Percentiles rank a stretch among this genome's conserved stretches.
These are phyloP conservation scores for Ctenochaetus hawaiiensis DNA, from an alignment of 2,797 vertebrate species.

Conservation along the genomic window DNA sequence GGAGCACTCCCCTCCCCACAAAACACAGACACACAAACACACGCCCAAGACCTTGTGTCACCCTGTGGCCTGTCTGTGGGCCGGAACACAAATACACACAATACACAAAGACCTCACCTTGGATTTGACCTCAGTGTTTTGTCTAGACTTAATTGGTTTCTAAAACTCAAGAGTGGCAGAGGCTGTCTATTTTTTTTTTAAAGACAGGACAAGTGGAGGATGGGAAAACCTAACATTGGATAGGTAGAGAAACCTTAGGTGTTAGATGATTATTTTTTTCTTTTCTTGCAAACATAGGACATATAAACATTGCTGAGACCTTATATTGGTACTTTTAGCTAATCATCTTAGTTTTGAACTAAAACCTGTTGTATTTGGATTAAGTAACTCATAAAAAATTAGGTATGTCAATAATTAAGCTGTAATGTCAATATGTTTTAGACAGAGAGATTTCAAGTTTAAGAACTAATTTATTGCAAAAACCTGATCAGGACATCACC, in stretches of 20 bases:
- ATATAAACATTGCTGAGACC: background rate
- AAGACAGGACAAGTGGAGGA: background rate
- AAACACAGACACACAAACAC: background rate
- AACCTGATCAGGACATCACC: too few relatives aligned
- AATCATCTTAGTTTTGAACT: background rate
- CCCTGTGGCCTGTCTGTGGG: slow-evolving; percentile 49
- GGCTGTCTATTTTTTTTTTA: slow-evolving; percentile 1
- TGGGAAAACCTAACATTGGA: background rate
- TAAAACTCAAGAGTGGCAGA: slow-evolving; percentile 12
- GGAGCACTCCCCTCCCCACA: background rate
- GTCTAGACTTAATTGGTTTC: slow-evolving; percentile 51
- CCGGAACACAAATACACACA: slow-evolving; percentile 8
- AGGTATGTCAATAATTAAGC: background rate
- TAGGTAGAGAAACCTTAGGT: background rate
- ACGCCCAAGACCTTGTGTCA: slow-evolving; percentile 27
- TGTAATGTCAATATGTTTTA: background rate
- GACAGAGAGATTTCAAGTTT: too few relatives aligned
- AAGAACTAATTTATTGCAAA: too few relatives aligned
- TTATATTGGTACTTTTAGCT: background rate
- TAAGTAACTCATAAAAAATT: too few relatives aligned
- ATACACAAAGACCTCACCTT: slow-evolving; percentile 58
- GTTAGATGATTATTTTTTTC: background rate
- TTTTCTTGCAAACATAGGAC: background rate
- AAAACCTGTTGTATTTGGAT: background rate
- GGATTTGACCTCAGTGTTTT: slow-evolving; percentile 64